phyloP scores from a whole-genome alignment of 2,888 invertebrate genomes.

The Zaprionus obscuricornis region DNA sequence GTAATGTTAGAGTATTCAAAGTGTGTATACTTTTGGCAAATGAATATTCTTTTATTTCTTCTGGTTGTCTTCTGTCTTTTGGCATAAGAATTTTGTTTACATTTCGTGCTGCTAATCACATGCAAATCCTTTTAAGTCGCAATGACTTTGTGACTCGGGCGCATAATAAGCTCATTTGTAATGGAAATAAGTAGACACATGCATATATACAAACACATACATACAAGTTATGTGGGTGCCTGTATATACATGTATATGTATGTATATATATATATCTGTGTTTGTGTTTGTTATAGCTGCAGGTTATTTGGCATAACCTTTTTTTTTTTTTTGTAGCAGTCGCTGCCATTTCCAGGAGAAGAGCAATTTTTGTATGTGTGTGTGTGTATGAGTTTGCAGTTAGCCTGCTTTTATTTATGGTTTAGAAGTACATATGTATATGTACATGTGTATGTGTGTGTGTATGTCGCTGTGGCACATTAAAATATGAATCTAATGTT shows the following conservation, averaged over 20 bases:
- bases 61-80: constrained; percentile 60
- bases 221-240: constrained; percentile 1
- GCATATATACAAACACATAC: constrained; percentile 17
- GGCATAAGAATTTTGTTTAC: constrained; percentile 69
- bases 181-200: constrained; percentile 59
- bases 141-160: constrained; percentile 76
- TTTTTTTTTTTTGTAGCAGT: constrained; percentile 47
- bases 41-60: constrained; percentile 11
- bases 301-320: constrained; percentile 73
- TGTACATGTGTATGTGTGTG: constrained; percentile 1
- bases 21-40: not conserved
- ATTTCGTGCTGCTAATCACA: constrained; percentile 74
- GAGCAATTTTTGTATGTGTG: no score
- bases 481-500: constrained; percentile 79
- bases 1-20: constrained; percentile 19
- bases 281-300: constrained; percentile 71
- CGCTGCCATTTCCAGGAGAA: constrained; percentile 42
- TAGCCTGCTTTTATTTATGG: constrained; percentile 61
- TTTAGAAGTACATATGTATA: constrained; percentile 18
- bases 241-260: constrained; percentile 11
- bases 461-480: constrained; percentile 38
- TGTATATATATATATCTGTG: no score
- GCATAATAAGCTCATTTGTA: constrained; percentile 79
- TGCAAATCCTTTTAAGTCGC: constrained; percentile 79
- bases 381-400: constrained; percentile 21